Conservation (phyloP, 2,888 invertebrate genomes). For the Archips crataeganus region DNA sequence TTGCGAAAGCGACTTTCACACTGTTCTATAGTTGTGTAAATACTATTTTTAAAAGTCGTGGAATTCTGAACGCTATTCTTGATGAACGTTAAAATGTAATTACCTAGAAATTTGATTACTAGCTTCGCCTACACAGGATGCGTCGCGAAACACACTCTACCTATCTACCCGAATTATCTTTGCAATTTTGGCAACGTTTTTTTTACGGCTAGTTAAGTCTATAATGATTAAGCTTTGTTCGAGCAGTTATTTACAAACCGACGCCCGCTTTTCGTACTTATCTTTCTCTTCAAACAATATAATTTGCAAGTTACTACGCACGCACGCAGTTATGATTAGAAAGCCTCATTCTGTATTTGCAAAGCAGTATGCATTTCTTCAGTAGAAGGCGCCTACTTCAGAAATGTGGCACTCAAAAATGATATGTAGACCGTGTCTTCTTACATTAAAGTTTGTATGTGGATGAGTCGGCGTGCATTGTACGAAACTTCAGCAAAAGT, state of each 20-base stretch:
- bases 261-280: slow-evolving; percentile 51
- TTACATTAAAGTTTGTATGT: slow-evolving; percentile 26
- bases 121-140: slow-evolving; percentile 19
- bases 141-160: slow-evolving; percentile 28
- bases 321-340: slow-evolving; percentile 55
- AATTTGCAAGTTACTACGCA: slow-evolving; percentile 50
- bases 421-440: slow-evolving; percentile 40
- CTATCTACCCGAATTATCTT: slow-evolving; percentile 12
- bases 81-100: slow-evolving; percentile 34
- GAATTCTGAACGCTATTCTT: slow-evolving; percentile 18
- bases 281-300: slow-evolving; percentile 75
- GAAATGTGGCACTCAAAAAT: slow-evolving; percentile 46
- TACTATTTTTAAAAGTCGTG: slow-evolving; percentile 21
- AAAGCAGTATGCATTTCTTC: slow-evolving; percentile 29
- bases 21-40: slow-evolving; percentile 21
- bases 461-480: slow-evolving; percentile 27
- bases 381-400: slow-evolving; percentile 39
- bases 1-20: slow-evolving; percentile 41
- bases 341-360: slow-evolving; percentile 57
- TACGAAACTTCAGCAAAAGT: slow-evolving; percentile 53
- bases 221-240: slow-evolving; percentile 54
- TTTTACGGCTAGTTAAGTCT: slow-evolving; percentile 40
- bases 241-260: slow-evolving; percentile 51
- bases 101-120: slow-evolving; percentile 41
- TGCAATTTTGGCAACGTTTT: slow-evolving; percentile 8